Percentiles rank a stretch among this genome's conserved stretches.
Conservation (phyloP, 2,888 invertebrate genomes). For the Troides aeacus region DNA sequence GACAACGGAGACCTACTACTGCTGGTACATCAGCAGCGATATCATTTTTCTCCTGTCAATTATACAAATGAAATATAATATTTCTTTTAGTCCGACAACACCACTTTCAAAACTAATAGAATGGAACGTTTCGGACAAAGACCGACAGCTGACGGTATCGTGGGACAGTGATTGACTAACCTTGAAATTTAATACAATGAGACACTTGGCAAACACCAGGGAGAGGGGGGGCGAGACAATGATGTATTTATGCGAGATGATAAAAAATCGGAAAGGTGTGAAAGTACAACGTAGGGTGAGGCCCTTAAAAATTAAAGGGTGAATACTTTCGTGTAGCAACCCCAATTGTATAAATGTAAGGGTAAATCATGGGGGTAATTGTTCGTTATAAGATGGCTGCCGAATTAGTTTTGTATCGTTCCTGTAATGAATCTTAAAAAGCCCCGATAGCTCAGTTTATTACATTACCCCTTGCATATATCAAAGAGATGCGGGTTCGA, state of each 20-base stretch:
- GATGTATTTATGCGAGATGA: constrained; percentile 32
- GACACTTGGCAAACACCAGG: constrained; percentile 57
- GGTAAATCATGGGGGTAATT: constrained; percentile 16
- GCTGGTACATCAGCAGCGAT: neutral
- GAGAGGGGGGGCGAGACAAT: constrained; percentile 41
- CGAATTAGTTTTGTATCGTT: constrained; percentile 6
- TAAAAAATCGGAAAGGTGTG: constrained; percentile 46
- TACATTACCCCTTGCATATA: too few relatives aligned
- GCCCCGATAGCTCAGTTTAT: too few relatives aligned
- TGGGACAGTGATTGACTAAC: constrained; percentile 48
- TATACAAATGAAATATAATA: constrained; percentile 17
- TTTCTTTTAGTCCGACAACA: constrained; percentile 3
- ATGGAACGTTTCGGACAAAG: constrained; percentile 30
- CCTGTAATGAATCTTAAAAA: too few relatives aligned
- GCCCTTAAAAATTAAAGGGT: constrained; percentile 26
- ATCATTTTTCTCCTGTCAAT: neutral
- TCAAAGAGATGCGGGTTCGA: too few relatives aligned
- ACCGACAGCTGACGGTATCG: constrained; percentile 44
- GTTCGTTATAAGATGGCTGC: constrained; percentile 5
- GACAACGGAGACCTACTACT: too few relatives aligned
- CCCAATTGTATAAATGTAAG: constrained; percentile 1
- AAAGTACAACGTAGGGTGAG: constrained; percentile 31
- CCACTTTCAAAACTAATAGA: constrained; percentile 21
- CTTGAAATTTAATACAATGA: constrained; percentile 52
- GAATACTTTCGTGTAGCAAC: constrained; percentile 4